Base-by-base conservation (phyloP, 2,113 vertebrate genomes). In the Kryptolebias marmoratus region DNA sequence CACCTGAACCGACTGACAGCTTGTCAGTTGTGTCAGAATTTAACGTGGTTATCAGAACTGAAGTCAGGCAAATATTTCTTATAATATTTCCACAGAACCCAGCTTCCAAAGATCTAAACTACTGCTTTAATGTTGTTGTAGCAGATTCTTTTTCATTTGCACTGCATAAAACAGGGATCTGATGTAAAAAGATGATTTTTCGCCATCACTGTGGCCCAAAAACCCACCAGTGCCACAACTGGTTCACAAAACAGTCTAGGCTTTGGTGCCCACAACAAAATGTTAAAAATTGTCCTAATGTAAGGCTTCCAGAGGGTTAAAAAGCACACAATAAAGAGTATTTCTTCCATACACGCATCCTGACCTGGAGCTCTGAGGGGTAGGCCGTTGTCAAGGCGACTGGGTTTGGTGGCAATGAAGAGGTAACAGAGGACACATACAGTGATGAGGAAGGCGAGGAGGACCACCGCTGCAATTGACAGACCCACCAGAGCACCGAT, bases 381-480 rank as follows among this genome's bases (percentile, higher is more conserved):
- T 61, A 99, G 92, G 28, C 96, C 96, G 42, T 93, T 94, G 81
- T 99, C 96, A 92, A 95, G 81, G 56, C 94, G 95, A 82, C 89
- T 93, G 69, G 97, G 97, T 81, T 98, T 98, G 27, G 94, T 94
- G 83, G 92, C 94, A 77, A 99, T 94, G 83, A 99, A 97, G 88
- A 98, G 94, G 73, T 96, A 97, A 84, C 97, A 97, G 61, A 98
- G 95, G 73, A 96, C 96, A 82, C 95, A 98, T 5, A 95, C 95
- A 0, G 96, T 97, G 88, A 98, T 90, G 68, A 97, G 85, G 83
- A 98, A 98, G 70, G 95, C 95, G 79, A 97, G 93, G 31, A 98
- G 95, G 58, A 98, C 95, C 42, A 96, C 94, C 0, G 96, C 96
- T 30, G 97, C 97, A 68, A 96, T 91, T 1, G 96, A 97, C 69